Evolutionary conservation across 2,888 invertebrate species (phyloP), one percentile per base, ranked within the genome.

Genomic region (Caenorhabditis sp.): DNA sequence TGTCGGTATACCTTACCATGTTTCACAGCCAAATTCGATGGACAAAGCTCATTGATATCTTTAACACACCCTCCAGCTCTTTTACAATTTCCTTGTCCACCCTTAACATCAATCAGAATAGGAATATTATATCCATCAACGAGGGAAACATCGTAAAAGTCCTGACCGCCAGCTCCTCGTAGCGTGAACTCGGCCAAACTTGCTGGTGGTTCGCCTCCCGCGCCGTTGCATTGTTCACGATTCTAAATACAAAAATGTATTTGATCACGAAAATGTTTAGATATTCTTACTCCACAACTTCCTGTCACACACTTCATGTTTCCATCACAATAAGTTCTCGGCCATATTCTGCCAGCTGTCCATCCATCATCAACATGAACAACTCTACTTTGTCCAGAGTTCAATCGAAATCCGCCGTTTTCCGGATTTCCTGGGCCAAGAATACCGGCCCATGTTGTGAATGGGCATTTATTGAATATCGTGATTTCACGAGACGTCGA

Each of bases 81-180:
- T 21, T 62, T 70, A 26, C 77, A 77, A 59, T 55, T 74, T 69
- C 55, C 69, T 3, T 51, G 10, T 27, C 72, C 67, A 21, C 71
- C 67, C 2, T 55, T 2, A 19, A 49, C 51, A 37, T 81, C 75
- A 31, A 83, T 77, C 36, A 74, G 63, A 19, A 83, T 74, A 23
- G 77, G 82, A 12, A 83, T 64, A 66, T 90, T 90, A 86, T 89
- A 90, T 4, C 90, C 91, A 82, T 91, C 90, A 14, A 90, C 90
- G 36, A 90, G 82, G 24, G 89, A 90, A 63, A 91, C 86, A 77
- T 90, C 90, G 81, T 91, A 91, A 83, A 87, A 90, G 79, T 90
- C 90, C 49, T 75, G 53, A 49, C 84, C 87, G 53, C 77, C 81
- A 4, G 88, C 88, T 17, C 53, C 72, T 17, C 55, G 23, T 14